These are phyloP conservation scores for Dilophus febrilis DNA, from an alignment of 2,888 invertebrate genomes.

Conservation along the genomic window DNA sequence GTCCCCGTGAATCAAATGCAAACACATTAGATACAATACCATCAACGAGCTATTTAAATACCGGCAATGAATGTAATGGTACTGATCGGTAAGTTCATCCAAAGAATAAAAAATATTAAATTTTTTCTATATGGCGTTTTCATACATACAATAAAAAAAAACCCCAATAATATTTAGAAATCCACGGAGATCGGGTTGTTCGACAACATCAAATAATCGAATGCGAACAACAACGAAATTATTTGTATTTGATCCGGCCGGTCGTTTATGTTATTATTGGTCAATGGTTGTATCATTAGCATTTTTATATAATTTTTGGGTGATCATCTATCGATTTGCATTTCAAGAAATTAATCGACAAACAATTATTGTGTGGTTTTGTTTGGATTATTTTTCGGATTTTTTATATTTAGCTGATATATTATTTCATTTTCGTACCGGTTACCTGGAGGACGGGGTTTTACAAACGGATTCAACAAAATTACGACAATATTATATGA, in stretches of 20 bases:
- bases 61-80: constrained; percentile 45
- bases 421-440: constrained; percentile 92
- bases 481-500: constrained; percentile 92
- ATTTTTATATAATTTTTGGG: constrained; percentile 95
- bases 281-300: constrained; percentile 88
- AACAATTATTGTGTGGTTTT: constrained; percentile 88
- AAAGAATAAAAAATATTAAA: background rate
- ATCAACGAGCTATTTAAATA: constrained; percentile 42
- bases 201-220: constrained; percentile 10
- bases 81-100: constrained; percentile 40
- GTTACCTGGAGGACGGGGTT: constrained; percentile 94
- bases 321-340: constrained; percentile 96
- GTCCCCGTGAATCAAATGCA: constrained; percentile 32
- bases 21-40: constrained; percentile 32
- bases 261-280: constrained; percentile 92
- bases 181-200: constrained; percentile 15
- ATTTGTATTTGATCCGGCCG: constrained; percentile 98
- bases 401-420: constrained; percentile 92
- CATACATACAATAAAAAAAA: too few relatives aligned
- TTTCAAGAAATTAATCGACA: constrained; percentile 94
- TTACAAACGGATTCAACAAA: constrained; percentile 89
- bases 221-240: constrained; percentile 71
- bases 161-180: too few relatives aligned
- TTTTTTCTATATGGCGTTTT: too few relatives aligned
- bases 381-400: constrained; percentile 92